A percentile compares a stretch with the other conserved stretches of the same genome.
These are phyloP conservation scores for Nephrotoma guestfalica DNA, from an alignment of 2,888 invertebrate genomes.

Conservation along the genomic window DNA sequence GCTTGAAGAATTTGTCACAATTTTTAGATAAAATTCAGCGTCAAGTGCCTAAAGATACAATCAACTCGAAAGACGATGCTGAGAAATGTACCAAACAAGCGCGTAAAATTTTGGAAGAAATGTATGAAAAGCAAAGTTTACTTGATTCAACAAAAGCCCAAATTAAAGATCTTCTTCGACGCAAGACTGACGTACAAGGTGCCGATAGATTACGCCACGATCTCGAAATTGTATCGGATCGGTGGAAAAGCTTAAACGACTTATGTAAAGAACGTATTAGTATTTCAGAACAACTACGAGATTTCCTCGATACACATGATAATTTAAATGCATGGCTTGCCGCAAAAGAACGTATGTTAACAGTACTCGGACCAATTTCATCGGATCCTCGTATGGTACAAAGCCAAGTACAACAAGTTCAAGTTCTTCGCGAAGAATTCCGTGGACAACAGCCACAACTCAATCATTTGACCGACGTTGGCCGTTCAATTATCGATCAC, in stretches of 20 bases:
- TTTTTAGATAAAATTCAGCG: conserved; percentile 84
- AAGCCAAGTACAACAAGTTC: conserved; percentile 88
- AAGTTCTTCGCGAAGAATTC: conserved; percentile 91
- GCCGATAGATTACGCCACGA: conserved; percentile 71
- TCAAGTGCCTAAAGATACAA: conserved; percentile 67
- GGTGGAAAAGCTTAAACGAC: conserved; percentile 78
- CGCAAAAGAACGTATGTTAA: conserved; percentile 91
- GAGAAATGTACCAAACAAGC: conserved; percentile 74
- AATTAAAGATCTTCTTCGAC: conserved; percentile 71
- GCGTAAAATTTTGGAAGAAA: conserved; percentile 71
- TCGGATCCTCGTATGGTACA: conserved; percentile 92
- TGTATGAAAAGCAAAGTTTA: conserved; percentile 84
- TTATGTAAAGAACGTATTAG: conserved; percentile 53
- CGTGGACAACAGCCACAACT: conserved; percentile 82
- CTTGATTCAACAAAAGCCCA: conserved; percentile 81
- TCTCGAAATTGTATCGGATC: conserved; percentile 63
- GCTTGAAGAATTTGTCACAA: conserved; percentile 57
- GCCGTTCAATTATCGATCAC: conserved; percentile 53
- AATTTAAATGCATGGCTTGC: conserved; percentile 74
- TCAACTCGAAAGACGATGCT: conserved; percentile 76
- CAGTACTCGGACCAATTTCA: conserved; percentile 88
- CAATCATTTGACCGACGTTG: conserved; percentile 69
- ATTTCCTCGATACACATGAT: conserved; percentile 81
- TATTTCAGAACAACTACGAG: conserved; percentile 64
- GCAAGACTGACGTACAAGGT: conserved; percentile 73